phyloP scores from a whole-genome alignment of 1,140 invertebrate species.

The Luehdorfia chinensis region DNA sequence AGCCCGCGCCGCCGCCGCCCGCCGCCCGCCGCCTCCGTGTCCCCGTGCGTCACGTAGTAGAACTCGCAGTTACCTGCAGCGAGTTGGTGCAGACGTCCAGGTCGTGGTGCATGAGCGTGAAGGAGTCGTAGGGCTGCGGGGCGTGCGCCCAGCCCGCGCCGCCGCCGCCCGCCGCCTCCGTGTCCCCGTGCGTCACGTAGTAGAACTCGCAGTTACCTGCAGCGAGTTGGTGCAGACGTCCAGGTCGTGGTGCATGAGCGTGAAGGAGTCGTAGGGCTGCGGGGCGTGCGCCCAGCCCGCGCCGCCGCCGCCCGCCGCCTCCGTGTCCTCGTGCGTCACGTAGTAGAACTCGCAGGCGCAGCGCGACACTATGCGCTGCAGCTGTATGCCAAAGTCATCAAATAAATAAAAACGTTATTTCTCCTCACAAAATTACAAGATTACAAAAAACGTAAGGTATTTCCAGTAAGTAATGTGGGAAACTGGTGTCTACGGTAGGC shows the following conservation, averaged over 20 bases:
- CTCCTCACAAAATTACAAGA: too few species aligned
- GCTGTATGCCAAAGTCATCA: conserved; percentile 73
- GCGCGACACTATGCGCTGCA: conserved; percentile 97
- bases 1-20: conserved; percentile 65
- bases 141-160: conserved; percentile 83
- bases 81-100: conserved; percentile 98
- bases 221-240: conserved; percentile 98
- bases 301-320: conserved; percentile 57
- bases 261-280: conserved; percentile 97
- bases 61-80: conserved; percentile 96
- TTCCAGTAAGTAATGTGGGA: too few species aligned
- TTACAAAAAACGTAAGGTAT: too few species aligned
- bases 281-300: conserved; percentile 84
- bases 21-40: conserved; percentile 83
- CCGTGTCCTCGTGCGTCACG: conserved; percentile 94
- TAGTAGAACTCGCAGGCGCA: conserved; percentile 99
- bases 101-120: conserved; percentile 98
- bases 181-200: conserved; percentile 96
- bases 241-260: conserved; percentile 98
- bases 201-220: conserved; percentile 88
- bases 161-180: conserved; percentile 75
- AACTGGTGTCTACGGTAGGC: too few species aligned
- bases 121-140: conserved; percentile 94
- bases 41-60: conserved; percentile 97
- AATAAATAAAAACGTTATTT: too few species aligned